Evolutionary conservation across 2,113 vertebrate genomes (phyloP).

Genomic region (Halichoerus grypus): DNA sequence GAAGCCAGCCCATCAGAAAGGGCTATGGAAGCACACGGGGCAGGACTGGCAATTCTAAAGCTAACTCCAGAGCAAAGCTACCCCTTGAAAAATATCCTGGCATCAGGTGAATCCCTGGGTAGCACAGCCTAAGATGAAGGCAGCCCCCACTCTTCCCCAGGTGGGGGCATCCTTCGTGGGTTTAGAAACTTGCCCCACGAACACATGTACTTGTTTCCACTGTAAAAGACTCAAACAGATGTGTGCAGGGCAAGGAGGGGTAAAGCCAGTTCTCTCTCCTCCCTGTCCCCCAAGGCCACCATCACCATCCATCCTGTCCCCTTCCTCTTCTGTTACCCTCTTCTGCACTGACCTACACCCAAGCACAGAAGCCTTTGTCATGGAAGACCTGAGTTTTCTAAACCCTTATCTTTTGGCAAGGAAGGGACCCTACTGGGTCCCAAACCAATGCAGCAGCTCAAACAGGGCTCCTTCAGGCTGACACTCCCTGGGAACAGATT

Average conservation of each 20-base stretch:
- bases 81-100: background rate
- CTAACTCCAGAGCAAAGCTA: background rate
- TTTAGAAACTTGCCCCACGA: background rate
- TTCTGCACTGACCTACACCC: background rate
- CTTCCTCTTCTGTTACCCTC: background rate
- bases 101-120: background rate
- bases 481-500: background rate
- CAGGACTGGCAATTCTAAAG: background rate
- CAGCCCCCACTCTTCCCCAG: background rate
- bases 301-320: background rate
- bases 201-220: background rate
- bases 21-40: background rate
- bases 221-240: background rate
- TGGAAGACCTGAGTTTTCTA: background rate
- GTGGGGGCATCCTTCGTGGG: background rate
- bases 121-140: background rate
- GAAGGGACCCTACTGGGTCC: background rate
- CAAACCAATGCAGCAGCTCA: background rate
- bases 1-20: background rate
- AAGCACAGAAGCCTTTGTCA: background rate
- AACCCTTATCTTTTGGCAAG: background rate
- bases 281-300: background rate
- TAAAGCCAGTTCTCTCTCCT: background rate
- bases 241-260: background rate
- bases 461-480: background rate